These are phyloP conservation scores for Agelastica alni DNA, from an alignment of 2,888 invertebrate genomes.

Conservation along the genomic window DNA sequence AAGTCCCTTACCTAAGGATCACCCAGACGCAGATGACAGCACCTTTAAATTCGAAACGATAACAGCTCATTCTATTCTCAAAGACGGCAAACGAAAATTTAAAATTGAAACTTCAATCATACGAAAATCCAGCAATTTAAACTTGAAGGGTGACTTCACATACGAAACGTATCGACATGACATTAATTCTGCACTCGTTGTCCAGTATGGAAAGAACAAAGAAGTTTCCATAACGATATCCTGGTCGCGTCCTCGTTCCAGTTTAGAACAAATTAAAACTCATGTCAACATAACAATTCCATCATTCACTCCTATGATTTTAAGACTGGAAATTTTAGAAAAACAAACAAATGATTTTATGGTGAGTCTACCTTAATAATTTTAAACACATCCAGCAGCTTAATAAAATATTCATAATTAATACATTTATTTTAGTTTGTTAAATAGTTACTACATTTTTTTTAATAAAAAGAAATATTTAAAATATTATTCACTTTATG, in stretches of 20 bases:
- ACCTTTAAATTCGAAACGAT: slow-evolving; percentile 65
- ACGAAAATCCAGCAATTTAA: slow-evolving; percentile 69
- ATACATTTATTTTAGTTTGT: too few species aligned
- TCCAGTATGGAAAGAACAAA: slow-evolving; percentile 64
- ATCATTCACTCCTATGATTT: slow-evolving; percentile 70
- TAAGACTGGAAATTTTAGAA: slow-evolving; percentile 69
- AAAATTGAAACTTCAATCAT: slow-evolving; percentile 66
- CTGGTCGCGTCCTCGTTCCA: slow-evolving; percentile 68
- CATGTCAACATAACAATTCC: slow-evolving; percentile 76
- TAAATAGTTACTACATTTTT: too few species aligned
- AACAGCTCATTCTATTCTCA: slow-evolving; percentile 55
- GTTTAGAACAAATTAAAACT: slow-evolving; percentile 69
- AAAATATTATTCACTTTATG: too few species aligned
- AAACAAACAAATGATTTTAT: slow-evolving; percentile 70
- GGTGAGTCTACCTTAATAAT: too few species aligned
- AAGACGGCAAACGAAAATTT: slow-evolving; percentile 63
- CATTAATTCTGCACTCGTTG: slow-evolving; percentile 59
- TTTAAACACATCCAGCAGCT: too few species aligned
- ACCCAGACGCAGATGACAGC: slow-evolving; percentile 57
- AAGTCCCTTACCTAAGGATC: slow-evolving; percentile 63
- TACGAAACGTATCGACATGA: slow-evolving; percentile 60
- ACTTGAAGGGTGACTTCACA: slow-evolving; percentile 65
- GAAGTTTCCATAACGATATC: slow-evolving; percentile 63
- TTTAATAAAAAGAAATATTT: too few species aligned
- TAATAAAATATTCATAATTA: too few species aligned